Base-by-base conservation (phyloP, 2,888 invertebrate genomes). In the Nomada flava region DNA sequence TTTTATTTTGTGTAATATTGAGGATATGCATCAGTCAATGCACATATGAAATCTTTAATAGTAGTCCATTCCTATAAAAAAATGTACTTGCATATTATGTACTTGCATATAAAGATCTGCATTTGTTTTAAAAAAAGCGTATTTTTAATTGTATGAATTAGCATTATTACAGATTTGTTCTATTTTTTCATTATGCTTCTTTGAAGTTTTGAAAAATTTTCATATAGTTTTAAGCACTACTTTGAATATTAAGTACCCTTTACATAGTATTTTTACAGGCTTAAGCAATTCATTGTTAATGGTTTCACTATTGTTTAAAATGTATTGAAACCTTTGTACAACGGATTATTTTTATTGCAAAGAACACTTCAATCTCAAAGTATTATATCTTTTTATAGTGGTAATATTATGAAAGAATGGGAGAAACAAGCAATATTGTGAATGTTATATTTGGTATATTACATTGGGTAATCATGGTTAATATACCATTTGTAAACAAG, bases 61-160 rank as follows among this genome's bases (percentile, higher is more conserved):
- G 55, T 55, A 60, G 76, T 72, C 67, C 72, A 81, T 76, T 76
- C 78, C 80, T 78, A 47, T 20, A 64, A 53, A 71, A 26, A 74
- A 44, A 47, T 73, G 70, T 72, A 76, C 71, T 68, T 68, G 72
- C 57, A 60, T 72, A 64, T 23, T n/a, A 47, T 73, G 70, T 72
- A 76, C 71, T 68, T 68, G 72, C 57, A 60, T 72, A 64, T 23
- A 50, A 44, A 69, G 50, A 15, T 77, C 29, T 77, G 68, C 53
- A 81, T 81, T 81, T 81, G 53, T 70, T 79, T 53, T 44, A 44
- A 57, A 63, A 47, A 44, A 42, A 42, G 67, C 20, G 11, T 69
- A 60, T 47, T 64, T 44, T 52, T 47, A 60, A 36, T 72, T 67
- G 62, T n/a, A 11, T 20, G 1, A 1, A 15, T 47, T 47, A 59